Evolutionary conservation across 2,888 invertebrate genomes (phyloP).

Genomic region (Julus scanicus): DNA sequence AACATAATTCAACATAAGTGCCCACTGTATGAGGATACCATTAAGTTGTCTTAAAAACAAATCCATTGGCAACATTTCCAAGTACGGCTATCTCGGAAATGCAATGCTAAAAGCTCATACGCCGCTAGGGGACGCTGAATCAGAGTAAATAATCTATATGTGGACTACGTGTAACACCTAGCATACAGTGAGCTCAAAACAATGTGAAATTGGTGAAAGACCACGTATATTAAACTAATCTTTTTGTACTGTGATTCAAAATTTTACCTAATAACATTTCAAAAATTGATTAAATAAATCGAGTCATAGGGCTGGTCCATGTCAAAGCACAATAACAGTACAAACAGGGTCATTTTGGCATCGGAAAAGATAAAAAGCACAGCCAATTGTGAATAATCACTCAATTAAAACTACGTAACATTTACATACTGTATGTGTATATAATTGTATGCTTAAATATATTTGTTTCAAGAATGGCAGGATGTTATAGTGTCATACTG

Average conservation of each 20-base stretch:
- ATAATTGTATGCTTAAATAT: conserved; percentile 8
- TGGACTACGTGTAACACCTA: not conserved
- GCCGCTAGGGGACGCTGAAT: too few relatives aligned
- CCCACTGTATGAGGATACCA: not conserved
- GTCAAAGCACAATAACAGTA: conserved; percentile 14
- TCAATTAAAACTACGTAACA: conserved; percentile 36
- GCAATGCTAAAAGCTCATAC: too few relatives aligned
- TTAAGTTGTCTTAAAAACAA: not conserved
- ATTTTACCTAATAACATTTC: not conserved
- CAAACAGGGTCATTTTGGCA: not conserved
- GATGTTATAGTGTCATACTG: conserved; percentile 24
- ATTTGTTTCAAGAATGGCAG: conserved; percentile 12
- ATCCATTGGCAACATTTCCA: not conserved
- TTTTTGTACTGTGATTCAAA: conserved; percentile 6
- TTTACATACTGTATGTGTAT: conserved; percentile 7
- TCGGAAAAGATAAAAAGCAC: conserved; percentile 15
- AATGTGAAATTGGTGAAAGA: not conserved
- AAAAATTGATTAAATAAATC: not conserved
- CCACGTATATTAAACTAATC: not conserved
- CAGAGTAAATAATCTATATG: too few relatives aligned
- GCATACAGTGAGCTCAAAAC: not conserved
- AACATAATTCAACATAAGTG: not conserved
- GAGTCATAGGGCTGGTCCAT: not conserved
- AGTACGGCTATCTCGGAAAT: not conserved
- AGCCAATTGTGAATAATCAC: conserved; percentile 44